These are phyloP conservation scores for Brienomyrus longianalis DNA, from an alignment of 2,113 vertebrate genomes.

Conservation along the genomic window DNA sequence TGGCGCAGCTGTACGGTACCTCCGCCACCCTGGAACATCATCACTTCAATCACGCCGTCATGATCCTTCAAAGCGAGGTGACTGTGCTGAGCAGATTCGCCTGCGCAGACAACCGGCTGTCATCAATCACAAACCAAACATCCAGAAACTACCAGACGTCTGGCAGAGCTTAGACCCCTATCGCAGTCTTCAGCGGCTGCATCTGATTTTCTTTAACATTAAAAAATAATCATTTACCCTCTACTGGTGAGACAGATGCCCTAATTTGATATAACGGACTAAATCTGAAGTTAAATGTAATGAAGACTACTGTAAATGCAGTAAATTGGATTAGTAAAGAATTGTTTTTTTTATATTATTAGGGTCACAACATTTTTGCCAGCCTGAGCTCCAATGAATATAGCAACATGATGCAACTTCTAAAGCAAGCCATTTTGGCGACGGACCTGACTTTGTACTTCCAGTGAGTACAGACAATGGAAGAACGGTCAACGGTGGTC, in stretches of 20 bases:
- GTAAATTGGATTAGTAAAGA: background rate
- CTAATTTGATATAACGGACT: background rate
- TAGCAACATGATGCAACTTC: constrained; percentile 70
- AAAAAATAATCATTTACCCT: background rate
- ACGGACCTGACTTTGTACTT: constrained; percentile 71
- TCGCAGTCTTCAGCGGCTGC: background rate
- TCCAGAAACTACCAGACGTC: background rate
- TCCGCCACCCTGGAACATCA: constrained; percentile 71
- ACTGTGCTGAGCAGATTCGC: constrained; percentile 8
- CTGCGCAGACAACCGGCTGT: background rate
- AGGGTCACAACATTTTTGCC: constrained; percentile 74
- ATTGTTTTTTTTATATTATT: constrained; percentile 16
- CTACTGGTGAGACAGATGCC: background rate
- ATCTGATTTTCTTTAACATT: background rate
- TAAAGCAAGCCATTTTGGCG: constrained; percentile 70
- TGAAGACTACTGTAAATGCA: background rate
- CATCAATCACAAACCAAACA: background rate
- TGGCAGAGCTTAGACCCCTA: background rate
- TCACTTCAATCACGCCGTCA: constrained; percentile 73
- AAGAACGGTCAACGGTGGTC: too few species aligned
- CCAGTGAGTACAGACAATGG: constrained; percentile 53
- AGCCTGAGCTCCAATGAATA: constrained; percentile 69
- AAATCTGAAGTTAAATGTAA: background rate
- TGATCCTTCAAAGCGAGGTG: constrained; percentile 74
- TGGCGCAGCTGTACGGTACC: constrained; percentile 66